Evolutionary conservation across 2,888 invertebrate genomes (phyloP), one percentile per base, ranked within the genome.

Genomic region (Mimachlamys varia): DNA sequence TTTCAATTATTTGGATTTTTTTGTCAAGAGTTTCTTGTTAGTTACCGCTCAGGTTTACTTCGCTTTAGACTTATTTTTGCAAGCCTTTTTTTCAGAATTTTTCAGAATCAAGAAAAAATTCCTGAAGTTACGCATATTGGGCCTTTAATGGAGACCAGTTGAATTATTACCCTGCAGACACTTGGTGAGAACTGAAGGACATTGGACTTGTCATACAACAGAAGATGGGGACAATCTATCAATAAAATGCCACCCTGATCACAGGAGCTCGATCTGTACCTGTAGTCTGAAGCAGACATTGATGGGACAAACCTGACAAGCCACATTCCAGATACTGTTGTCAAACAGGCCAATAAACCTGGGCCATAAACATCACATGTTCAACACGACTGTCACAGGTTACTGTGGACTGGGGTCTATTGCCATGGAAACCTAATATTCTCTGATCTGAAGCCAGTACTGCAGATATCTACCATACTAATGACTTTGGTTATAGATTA

Each of bases 261-360:
- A n/a, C n/a, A n/a, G n/a, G n/a, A 76, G 10, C 76, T 76, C 0
- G 33, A 33, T 76, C 33, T 76, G 76, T 76, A 76, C 76, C 76
- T 76, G 76, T 76, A 76, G 2, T 76, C 27, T 76, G 27, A 33
- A 76, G 7, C 27, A 33, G 33, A n/a, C 0, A 22, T 2, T 62
- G 13, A 27, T 12, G 76, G 33, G 76, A 27, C 22, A 76, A 76
- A 76, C 76, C 7, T 76, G 76, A 76, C 76, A 76, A 33, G 76
- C 76, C 2, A 33, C 76, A 76, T 76, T 76, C 76, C 76, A 76
- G 76, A 33, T 76, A 27, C 33, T 76, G 76, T 76, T 76, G 76
- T 33, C 76, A 53, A 53, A 53, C 53, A 76, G 33, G 33, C 13
- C 12, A 76, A 76, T 76, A 33, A 76, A 76, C 76, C 4, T 12